Percentiles rank a stretch among this genome's conserved stretches.
Evolutionary conservation across 2,113 vertebrate genomes (phyloP).

Genomic region (Mystacornis crossleyi): DNA sequence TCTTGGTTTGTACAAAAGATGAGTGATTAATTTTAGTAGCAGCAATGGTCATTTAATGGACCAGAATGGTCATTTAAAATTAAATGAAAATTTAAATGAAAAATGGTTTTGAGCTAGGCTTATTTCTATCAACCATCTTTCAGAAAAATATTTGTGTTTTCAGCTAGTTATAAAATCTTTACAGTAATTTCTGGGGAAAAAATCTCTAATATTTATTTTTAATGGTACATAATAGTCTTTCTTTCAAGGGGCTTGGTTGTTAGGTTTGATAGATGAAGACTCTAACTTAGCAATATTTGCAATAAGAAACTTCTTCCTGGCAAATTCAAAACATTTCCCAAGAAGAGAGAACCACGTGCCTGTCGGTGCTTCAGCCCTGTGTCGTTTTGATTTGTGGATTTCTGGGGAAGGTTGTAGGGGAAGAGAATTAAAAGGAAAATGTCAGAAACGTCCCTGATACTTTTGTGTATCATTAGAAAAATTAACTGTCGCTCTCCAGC

Average conservation of each 20-base stretch:
- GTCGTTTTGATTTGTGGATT: not conserved
- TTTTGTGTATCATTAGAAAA: slow-evolving; percentile 60
- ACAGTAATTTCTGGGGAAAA: not conserved
- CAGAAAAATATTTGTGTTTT: not conserved
- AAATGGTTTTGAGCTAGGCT: not conserved
- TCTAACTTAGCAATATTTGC: not conserved
- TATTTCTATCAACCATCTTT: not conserved
- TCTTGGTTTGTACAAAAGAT: not conserved
- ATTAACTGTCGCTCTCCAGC: slow-evolving; percentile 16
- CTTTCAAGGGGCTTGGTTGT: not conserved
- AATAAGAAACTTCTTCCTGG: not conserved
- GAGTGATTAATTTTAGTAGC: not conserved
- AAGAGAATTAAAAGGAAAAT: not conserved
- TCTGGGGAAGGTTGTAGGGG: not conserved
- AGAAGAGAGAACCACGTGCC: not conserved
- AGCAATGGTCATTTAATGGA: not conserved
- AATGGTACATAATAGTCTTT: not conserved
- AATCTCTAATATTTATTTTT: not conserved
- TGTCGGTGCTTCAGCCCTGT: not conserved
- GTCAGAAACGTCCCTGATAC: slow-evolving; percentile 41
- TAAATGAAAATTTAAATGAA: not conserved
- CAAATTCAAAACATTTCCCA: not conserved
- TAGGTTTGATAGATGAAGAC: not conserved
- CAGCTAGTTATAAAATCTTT: not conserved
- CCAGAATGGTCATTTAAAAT: not conserved